Evolutionary conservation across 2,113 vertebrate genomes (phyloP), one percentile per base, ranked within the genome.

Genomic region (Rhinoderma darwinii): DNA sequence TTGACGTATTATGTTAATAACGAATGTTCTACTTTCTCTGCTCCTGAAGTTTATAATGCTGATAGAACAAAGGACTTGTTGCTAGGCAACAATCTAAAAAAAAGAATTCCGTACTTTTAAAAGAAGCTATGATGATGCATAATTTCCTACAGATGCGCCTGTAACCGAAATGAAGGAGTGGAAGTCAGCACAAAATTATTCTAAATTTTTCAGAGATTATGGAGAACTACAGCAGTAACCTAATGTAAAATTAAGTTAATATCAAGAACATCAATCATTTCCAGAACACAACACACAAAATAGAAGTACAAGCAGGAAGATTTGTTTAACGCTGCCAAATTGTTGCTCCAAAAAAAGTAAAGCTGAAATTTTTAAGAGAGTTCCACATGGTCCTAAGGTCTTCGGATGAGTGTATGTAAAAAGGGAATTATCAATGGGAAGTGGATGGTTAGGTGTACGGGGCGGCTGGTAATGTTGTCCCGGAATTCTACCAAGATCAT

Each of bases 41-140:
- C 32, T 87, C 84, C 83, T 88, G 50, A 74, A 92, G 85, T 86
- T 86, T 81, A 81, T 30, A 86, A 73, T 37, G 63, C 77, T 30
- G 44, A 35, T 20, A 86, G 85, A 81, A 81, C 84, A 86, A 81
- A 86, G 63, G 73, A 89, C 79, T 89, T 90, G 92, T 94, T 94
- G 93, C 94, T 93, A 94, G 91, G 94, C 93, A 92, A 92, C 90
- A 92, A 93, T 91, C 90, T 92, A 90, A 91, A 84, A 92, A 92
- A 92, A 91, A 92, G 75, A 88, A 86, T 84, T 85, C 90, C 86
- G 87, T 85, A 86, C 39, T 90, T 92, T 90, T 89, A 87, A 90
- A 90, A 89, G 91, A 88, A 87, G 81, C 88, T 89, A 82, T 89
- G 90, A 90, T 93, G 91, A 93, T 90, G 88, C 78, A 83, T 91